Percentiles rank a stretch among this genome's conserved stretches.
These are phyloP conservation scores for Poecilus cupreus DNA, from an alignment of 2,888 invertebrate genomes.

Conservation along the genomic window DNA sequence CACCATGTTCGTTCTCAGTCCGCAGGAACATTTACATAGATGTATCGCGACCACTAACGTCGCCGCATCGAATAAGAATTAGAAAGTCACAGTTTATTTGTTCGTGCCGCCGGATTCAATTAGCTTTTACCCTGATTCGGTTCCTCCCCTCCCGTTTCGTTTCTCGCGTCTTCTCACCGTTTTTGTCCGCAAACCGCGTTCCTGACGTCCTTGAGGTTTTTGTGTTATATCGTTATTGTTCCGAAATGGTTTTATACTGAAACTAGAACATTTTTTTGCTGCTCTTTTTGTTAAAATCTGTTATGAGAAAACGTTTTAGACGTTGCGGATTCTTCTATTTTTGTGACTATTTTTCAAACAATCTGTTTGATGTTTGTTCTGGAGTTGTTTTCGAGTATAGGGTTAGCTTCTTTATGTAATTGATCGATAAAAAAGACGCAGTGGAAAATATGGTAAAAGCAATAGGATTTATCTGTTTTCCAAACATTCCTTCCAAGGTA, in stretches of 20 bases:
- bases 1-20: neutral
- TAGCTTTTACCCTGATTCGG: conserved; percentile 34
- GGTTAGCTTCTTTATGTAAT: neutral
- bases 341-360: conserved; percentile 19
- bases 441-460: neutral
- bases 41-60: conserved; percentile 32
- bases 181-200: neutral
- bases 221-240: conserved; percentile 28
- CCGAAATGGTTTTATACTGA: neutral
- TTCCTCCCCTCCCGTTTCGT: neutral
- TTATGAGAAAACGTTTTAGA: conserved; percentile 20
- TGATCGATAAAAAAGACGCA: neutral
- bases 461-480: conserved; percentile 5
- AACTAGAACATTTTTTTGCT: conserved; percentile 25
- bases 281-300: conserved; percentile 10
- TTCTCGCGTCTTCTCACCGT: neutral
- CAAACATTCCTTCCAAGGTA: neutral
- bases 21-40: conserved; percentile 39
- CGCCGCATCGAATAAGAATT: conserved; percentile 43
- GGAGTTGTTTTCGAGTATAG: neutral
- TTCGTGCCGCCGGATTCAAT: conserved; percentile 33
- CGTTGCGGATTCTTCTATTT: conserved; percentile 16
- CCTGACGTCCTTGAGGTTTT: conserved; percentile 4
- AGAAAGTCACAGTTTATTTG: conserved; percentile 43
- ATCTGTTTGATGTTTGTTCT: conserved; percentile 4